These are phyloP conservation scores for Dysidea cf. avara DNA, from an alignment of 37 sponge, comb jelly and placozoan species.

Conservation along the genomic window DNA sequence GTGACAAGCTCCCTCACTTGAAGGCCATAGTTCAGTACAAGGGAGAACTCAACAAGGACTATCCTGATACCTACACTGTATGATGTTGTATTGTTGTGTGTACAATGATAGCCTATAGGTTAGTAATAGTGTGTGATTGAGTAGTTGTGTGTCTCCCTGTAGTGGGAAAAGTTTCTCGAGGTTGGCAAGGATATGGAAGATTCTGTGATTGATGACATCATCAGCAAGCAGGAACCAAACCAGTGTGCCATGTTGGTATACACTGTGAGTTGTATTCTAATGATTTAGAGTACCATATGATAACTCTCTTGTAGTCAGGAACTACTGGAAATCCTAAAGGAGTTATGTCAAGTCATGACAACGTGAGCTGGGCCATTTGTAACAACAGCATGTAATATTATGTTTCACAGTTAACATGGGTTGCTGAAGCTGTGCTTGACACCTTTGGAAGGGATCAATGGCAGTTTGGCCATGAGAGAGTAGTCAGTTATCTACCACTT, in stretches of 20 bases:
- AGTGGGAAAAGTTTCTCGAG: slow-evolving; percentile 88
- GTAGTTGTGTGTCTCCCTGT: neutral
- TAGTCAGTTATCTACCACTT: slow-evolving; percentile 71
- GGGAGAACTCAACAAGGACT: slow-evolving; percentile 63
- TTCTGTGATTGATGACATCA: slow-evolving; percentile 54
- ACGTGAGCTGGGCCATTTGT: slow-evolving; percentile 56
- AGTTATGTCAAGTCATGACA: slow-evolving; percentile 91
- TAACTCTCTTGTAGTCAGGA: slow-evolving; percentile 69
- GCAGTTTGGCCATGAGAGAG: slow-evolving; percentile 2
- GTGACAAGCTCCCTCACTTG: slow-evolving; percentile 79
- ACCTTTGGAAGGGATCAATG: neutral
- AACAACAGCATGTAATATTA: neutral
- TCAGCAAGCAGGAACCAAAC: slow-evolving; percentile 47
- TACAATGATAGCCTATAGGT: too few species aligned
- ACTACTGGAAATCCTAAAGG: slow-evolving; percentile 90
- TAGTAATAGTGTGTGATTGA: too few species aligned
- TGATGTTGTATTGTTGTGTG: too few species aligned
- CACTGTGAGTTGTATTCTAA: slow-evolving; percentile 61
- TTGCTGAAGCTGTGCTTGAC: slow-evolving; percentile 12
- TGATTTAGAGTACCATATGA: neutral
- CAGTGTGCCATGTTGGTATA: slow-evolving; percentile 83
- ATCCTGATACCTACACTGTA: slow-evolving; percentile 73
- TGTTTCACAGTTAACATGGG: slow-evolving; percentile 63
- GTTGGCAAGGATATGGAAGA: slow-evolving; percentile 64
- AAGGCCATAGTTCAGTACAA: slow-evolving; percentile 94